Base-by-base conservation (phyloP, 2,113 vertebrate species). In the Tragelaphus strepsiceros region DNA sequence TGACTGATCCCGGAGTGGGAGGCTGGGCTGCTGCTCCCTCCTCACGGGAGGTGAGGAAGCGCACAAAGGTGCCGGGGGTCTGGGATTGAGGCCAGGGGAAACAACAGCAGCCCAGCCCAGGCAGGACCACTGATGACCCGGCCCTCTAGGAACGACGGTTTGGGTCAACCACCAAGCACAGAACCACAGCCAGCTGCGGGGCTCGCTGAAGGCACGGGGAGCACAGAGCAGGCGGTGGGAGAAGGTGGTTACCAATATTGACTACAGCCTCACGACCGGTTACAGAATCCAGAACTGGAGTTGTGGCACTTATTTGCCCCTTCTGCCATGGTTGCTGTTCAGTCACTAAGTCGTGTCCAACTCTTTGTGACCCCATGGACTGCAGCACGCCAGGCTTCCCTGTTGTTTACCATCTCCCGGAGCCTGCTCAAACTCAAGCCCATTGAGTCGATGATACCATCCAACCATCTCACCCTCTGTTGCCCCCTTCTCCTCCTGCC, bases 171-270 rank as follows among this genome's bases (percentile, higher is more conserved):
- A 24, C 11, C 4, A 14, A 21, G 59, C 4, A 32, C 43, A 24
- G 80, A n/a, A 2, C 30, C 30, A 13, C 78, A 32, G 49, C 28
- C 46, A 22, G 59, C 43, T 3, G 11, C 21, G 59, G 39, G 7
- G 59, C 85, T n/a, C 2, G 2, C 30, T 2, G 43, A 49, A 5
- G n/a, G n/a, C 53, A 10, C 4, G 10, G 54, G 53, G 2, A n/a
- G 4, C 24, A 4, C 2, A 8, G 22, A 58, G 54, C 14, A 2
- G 82, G 54, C 26, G 5, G 1, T 28, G n/a, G 53, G n/a, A 26
- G 2, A 58, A 26, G 82, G 54, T 3, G 15, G n/a, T 10, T 43
- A 28, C 14, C 3, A 1, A 39, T 0, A 1, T 0, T 0, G 22
- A 14, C n/a, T 26, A 0, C n/a, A 21, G n/a, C 82, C 22, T n/a